Conservation (phyloP, 2,888 invertebrate species). For the Trichacis sp. region DNA sequence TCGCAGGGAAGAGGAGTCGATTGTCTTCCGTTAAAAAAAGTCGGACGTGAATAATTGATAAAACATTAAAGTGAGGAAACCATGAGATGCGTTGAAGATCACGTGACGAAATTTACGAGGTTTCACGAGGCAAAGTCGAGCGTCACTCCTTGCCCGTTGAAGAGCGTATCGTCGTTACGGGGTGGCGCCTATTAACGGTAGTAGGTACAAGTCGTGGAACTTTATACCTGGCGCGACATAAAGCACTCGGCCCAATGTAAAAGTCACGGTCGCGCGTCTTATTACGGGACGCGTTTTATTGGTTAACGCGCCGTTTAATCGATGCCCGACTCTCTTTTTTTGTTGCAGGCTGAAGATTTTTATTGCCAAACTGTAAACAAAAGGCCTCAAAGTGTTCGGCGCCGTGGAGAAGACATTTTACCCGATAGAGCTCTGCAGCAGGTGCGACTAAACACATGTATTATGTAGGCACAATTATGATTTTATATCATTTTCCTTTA, state of each 20-base stretch:
- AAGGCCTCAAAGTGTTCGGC: constrained; percentile 78
- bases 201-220: constrained; percentile 57
- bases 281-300: constrained; percentile 34
- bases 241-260: constrained; percentile 52
- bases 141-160: constrained; percentile 26
- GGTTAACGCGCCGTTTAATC: constrained; percentile 38
- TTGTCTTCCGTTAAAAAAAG: too few relatives aligned
- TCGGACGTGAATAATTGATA: background rate
- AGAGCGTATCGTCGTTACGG: constrained; percentile 44
- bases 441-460: constrained; percentile 43
- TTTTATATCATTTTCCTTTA: constrained; percentile 23
- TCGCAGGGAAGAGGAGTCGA: too few relatives aligned
- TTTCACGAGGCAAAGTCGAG: constrained; percentile 21
- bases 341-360: constrained; percentile 72
- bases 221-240: constrained; percentile 64
- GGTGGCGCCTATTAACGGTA: constrained; percentile 56
- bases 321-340: constrained; percentile 46
- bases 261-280: constrained; percentile 44
- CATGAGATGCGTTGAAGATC: background rate
- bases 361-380: constrained; percentile 69
- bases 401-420: constrained; percentile 75
- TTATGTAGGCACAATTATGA: constrained; percentile 37
- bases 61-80: background rate
- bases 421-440: constrained; percentile 75
- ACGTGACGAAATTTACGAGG: constrained; percentile 24